Base-by-base conservation (phyloP, 2,888 invertebrate genomes). In the Nezara viridula region DNA sequence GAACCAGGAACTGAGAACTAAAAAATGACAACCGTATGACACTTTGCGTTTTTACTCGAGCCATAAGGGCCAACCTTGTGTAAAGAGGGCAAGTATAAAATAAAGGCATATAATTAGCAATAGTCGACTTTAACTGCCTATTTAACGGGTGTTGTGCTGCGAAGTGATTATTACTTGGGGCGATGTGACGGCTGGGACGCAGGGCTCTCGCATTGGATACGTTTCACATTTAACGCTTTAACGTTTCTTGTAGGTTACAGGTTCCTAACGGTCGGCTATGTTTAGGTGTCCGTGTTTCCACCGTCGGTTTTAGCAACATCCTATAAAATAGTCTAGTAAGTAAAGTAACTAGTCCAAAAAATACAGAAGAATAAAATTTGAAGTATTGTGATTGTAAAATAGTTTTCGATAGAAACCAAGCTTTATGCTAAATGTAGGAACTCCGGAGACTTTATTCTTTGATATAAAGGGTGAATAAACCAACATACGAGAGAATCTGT, bases 211-310 rank as follows among this genome's bases (percentile, higher is more conserved):
- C 66, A 86, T 86, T 86, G 55, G 86, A 40, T 86, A 86, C 86
- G 86, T 86, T 40, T 86, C 86, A 86, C 86, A 86, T 60, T 86
- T 86, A 86, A 86, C 86, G 86, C 86, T 86, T 86, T 86, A 86
- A 86, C 86, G 86, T 81, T 47, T 47, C 44, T 81, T 81, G 44
- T 81, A 81, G 81, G 81, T 86, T 86, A 55, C 86, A 86, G 55
- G 86, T 55, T 60, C 52, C 52, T 86, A 86, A 86, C 86, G 86
- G 86, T 81, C 81, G 44, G 27, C 9, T 73, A 44, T 44, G 12
- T 47, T 81, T 21, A 73, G 66, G 81, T n/a, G n/a, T 10, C 77
- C 24, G 77, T 77, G 24, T 73, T 73, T 37, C 16, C 37, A 4
- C 5, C 1, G 73, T 37, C 37, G 19, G 55, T 55, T n/a, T n/a